phyloP scores from a whole-genome alignment of 1,140 invertebrate genomes.

The Euglossa dilemma region DNA sequence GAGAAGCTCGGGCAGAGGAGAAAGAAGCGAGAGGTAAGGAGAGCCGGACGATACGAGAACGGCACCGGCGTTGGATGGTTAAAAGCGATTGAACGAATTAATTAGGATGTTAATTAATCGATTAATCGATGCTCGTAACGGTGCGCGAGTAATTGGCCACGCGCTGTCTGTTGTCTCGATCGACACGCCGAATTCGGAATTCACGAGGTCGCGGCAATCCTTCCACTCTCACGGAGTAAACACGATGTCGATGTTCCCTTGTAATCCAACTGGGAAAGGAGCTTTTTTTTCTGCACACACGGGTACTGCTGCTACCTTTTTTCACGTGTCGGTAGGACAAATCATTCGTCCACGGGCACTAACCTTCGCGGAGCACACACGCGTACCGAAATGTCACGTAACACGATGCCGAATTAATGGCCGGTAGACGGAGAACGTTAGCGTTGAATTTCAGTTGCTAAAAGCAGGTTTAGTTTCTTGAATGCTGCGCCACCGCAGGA shows the following conservation, averaged over 20 bases:
- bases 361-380: slow-evolving; percentile 12
- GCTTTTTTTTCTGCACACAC: slow-evolving; percentile 20
- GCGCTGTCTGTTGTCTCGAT: slow-evolving; percentile 46
- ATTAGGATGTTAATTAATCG: slow-evolving; percentile 42
- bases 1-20: not conserved
- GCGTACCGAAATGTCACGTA: slow-evolving; percentile 28
- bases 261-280: slow-evolving; percentile 40
- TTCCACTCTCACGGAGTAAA: slow-evolving; percentile 31
- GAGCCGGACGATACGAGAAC: not conserved
- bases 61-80: not conserved
- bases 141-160: slow-evolving; percentile 52
- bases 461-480: not conserved
- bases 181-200: slow-evolving; percentile 44
- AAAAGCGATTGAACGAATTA: slow-evolving; percentile 34
- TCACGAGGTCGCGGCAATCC: slow-evolving; percentile 36
- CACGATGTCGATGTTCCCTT: slow-evolving; percentile 33
- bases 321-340: not conserved
- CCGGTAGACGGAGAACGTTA: not conserved
- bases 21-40: not conserved
- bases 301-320: slow-evolving; percentile 8
- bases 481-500: not conserved
- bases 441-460: not conserved
- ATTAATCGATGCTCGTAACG: slow-evolving; percentile 44
- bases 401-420: not conserved
- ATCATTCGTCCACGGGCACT: slow-evolving; percentile 8